Evolutionary conservation across 2,113 vertebrate genomes (phyloP), one percentile per base, ranked within the genome.

Genomic region (Microtus oregoni): DNA sequence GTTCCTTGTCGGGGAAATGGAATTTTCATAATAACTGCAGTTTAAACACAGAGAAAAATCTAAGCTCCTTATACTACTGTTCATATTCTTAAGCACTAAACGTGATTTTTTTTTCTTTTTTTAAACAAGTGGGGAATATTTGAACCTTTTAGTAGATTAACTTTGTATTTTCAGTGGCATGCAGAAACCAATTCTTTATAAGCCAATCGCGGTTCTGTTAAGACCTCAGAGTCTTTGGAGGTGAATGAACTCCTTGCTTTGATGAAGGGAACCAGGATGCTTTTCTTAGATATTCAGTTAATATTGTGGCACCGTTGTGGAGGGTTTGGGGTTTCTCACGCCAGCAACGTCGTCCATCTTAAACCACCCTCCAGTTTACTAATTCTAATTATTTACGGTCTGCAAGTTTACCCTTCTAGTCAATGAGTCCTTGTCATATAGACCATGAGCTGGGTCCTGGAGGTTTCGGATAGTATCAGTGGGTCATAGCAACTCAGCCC

Each of bases 371-470:
- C 82, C 68, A 81, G 65, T 47, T 65, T 79, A 24, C 22, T 79
- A 79, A 68, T 92, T 91, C 47, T 94, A 30, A 89, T 94, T 89
- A 86, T 58, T 85, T 75, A 38, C 44, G 52, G 20, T 68, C 72
- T 88, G 12, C 30, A 94, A 26, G 87, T 82, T 58, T 2, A 41
- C 52, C 88, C 82, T 58, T 68, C 81, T 35, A n/a, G 28, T 38
- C 58, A 63, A 8, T n/a, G 75, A 17, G 73, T 52, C 14, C n/a
- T 94, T 77, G 19, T 82, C 73, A 47, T n/a, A 22, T 44, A n/a
- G 24, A n/a, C 32, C 4, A 10, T 12, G 86, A 93, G 52, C 38
- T 0, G 3, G 61, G 13, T 73, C 63, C 6, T 91, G 26, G 1
- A 81, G 86, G 82, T 47, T 68, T 72, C 70, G 35, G 15, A 61